A percentile compares a stretch with the other conserved stretches of the same genome.
These are phyloP conservation scores for Lycopodina hypogea DNA, from an alignment of 37 sponge, comb jelly and placozoan genomes.

Conservation along the genomic window DNA sequence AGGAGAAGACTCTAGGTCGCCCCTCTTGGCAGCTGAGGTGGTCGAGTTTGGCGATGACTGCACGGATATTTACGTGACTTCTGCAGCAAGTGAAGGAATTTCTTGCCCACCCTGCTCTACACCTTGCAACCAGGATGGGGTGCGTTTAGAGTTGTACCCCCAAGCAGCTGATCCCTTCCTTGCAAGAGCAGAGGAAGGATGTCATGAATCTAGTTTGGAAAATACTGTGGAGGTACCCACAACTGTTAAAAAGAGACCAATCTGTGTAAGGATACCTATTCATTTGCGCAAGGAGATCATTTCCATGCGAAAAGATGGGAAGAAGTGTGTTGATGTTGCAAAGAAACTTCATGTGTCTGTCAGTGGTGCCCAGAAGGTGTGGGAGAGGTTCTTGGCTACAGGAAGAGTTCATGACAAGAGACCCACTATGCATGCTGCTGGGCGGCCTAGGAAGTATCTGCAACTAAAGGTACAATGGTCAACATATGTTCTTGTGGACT, in stretches of 20 bases:
- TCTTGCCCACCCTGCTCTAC: neutral
- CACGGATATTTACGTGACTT: neutral
- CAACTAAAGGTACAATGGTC: conserved; percentile 15
- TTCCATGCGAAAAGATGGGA: conserved; percentile 54
- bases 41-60: conserved; percentile 39
- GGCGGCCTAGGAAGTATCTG: conserved; percentile 44
- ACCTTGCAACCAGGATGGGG: neutral
- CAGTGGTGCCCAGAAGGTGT: conserved; percentile 74
- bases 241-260: conserved; percentile 8
- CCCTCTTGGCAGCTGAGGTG: conserved; percentile 52
- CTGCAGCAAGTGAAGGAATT: neutral
- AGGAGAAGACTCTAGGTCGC: conserved; percentile 40
- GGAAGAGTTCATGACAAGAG: conserved; percentile 60
- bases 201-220: conserved; percentile 13
- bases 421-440: conserved; percentile 46
- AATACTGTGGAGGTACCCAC: conserved; percentile 36
- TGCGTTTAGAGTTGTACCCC: conserved; percentile 36
- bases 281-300: conserved; percentile 55
- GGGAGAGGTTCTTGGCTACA: conserved; percentile 69
- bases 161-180: neutral
- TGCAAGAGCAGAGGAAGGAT: neutral
- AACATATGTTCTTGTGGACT: neutral
- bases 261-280: conserved; percentile 52
- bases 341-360: conserved; percentile 65
- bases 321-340: conserved; percentile 51